These are phyloP conservation scores for Cerastis leucographa DNA, from an alignment of 2,888 invertebrate species.

Conservation along the genomic window DNA sequence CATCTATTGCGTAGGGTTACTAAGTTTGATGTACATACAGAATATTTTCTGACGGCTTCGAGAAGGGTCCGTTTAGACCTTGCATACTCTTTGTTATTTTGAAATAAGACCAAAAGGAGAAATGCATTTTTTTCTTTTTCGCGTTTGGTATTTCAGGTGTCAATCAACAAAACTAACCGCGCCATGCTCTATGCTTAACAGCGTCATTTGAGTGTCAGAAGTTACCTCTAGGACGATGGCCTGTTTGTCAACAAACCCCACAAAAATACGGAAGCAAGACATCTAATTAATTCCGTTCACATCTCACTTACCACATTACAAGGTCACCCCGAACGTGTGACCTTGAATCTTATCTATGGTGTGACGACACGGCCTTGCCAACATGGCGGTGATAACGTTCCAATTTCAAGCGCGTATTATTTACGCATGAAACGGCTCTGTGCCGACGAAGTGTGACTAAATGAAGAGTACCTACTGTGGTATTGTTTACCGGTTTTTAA, in stretches of 20 bases:
- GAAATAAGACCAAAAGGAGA: background rate
- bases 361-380: conserved; percentile 53
- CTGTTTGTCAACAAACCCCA: conserved; percentile 38
- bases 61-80: too few relatives aligned
- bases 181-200: background rate
- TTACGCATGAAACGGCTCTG: conserved; percentile 29
- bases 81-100: too few relatives aligned
- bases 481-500: conserved; percentile 15
- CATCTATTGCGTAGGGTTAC: too few relatives aligned
- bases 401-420: conserved; percentile 59
- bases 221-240: background rate
- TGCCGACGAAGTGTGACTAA: conserved; percentile 33
- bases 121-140: background rate
- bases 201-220: background rate
- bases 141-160: background rate
- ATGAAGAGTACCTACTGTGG: background rate
- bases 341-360: conserved; percentile 60
- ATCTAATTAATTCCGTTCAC: conserved; percentile 38
- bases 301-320: conserved; percentile 23
- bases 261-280: conserved; percentile 33
- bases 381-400: conserved; percentile 53
- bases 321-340: conserved; percentile 39
- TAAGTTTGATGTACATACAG: too few relatives aligned
- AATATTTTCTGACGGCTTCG: too few relatives aligned
- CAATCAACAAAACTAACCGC: background rate